These are phyloP conservation scores for Acanthisitta chloris DNA, from an alignment of 2,113 vertebrate species.

Conservation along the genomic window DNA sequence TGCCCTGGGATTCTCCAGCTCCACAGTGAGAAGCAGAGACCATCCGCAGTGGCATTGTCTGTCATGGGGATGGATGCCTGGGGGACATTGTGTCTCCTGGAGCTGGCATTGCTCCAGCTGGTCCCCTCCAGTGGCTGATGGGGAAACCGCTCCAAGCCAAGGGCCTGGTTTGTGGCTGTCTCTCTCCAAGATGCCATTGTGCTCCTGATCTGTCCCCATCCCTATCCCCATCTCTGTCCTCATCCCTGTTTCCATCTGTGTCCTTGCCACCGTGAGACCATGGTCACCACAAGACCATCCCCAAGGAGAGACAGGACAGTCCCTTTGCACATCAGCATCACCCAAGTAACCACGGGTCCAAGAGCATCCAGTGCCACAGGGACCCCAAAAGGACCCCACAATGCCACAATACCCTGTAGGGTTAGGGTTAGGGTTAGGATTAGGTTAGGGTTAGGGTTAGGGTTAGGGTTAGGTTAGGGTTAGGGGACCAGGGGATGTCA, in stretches of 20 bases:
- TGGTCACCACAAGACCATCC: background rate
- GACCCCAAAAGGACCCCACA: rapidly evolving
- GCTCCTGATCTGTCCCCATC: background rate
- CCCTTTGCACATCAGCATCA: background rate
- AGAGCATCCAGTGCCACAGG: background rate
- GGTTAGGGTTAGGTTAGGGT: too few relatives aligned
- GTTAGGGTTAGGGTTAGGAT: too few relatives aligned
- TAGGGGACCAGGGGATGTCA: too few relatives aligned
- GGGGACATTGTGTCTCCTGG: background rate
- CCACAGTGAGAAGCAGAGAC: rapidly evolving
- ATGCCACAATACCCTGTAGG: too few relatives aligned
- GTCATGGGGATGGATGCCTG: background rate
- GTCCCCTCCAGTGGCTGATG: background rate
- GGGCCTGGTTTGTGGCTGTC: background rate
- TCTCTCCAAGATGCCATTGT: background rate
- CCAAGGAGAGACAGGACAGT: background rate
- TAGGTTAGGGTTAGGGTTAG: too few relatives aligned
- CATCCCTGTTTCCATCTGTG: background rate
- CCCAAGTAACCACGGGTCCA: background rate
- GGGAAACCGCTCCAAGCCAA: background rate
- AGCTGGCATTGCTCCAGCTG: background rate
- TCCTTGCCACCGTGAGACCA: rapidly evolving
- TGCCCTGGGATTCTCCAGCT: background rate
- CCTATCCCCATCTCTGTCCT: background rate
- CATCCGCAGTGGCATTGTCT: background rate